Percentiles rank a stretch among this genome's conserved stretches.
phyloP scores from a whole-genome alignment of 1,140 invertebrate species.

The Yoshiicerus persimilis region DNA sequence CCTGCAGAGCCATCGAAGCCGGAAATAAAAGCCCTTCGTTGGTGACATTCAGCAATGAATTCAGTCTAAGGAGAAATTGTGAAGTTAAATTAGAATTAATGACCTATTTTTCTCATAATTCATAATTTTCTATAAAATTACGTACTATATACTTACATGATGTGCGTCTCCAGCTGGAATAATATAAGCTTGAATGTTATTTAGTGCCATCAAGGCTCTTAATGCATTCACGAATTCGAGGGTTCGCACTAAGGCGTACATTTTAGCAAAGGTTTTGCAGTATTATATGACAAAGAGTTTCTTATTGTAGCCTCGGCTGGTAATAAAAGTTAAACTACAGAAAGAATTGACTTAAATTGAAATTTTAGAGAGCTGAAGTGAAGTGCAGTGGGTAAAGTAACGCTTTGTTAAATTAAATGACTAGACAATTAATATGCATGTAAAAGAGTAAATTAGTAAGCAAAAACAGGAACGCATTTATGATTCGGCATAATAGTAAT shows the following conservation, averaged over 20 bases:
- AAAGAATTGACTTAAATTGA: no score
- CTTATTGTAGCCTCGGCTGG: no score
- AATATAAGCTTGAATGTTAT: slow-evolving; percentile 51
- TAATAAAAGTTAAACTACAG: no score
- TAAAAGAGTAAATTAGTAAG: no score
- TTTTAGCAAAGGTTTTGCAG: not conserved
- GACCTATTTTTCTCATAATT: no score
- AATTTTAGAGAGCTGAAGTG: no score
- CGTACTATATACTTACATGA: slow-evolving; percentile 50
- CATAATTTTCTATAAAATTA: not conserved
- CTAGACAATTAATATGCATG: no score
- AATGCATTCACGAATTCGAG: not conserved
- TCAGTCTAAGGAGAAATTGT: slow-evolving; percentile 63
- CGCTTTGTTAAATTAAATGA: no score
- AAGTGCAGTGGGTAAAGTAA: no score
- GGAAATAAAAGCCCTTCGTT: slow-evolving; percentile 76
- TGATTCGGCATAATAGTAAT: no score
- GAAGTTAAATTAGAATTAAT: not conserved
- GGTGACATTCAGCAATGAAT: slow-evolving; percentile 72
- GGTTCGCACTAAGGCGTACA: not conserved
- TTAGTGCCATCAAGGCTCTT: not conserved
- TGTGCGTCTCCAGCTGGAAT: slow-evolving; percentile 53
- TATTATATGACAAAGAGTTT: no score
- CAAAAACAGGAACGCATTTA: no score
- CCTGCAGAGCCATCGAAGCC: slow-evolving; percentile 84